phyloP scores from a whole-genome alignment of 2,113 vertebrate genomes.

The Henicopernis longicauda region DNA sequence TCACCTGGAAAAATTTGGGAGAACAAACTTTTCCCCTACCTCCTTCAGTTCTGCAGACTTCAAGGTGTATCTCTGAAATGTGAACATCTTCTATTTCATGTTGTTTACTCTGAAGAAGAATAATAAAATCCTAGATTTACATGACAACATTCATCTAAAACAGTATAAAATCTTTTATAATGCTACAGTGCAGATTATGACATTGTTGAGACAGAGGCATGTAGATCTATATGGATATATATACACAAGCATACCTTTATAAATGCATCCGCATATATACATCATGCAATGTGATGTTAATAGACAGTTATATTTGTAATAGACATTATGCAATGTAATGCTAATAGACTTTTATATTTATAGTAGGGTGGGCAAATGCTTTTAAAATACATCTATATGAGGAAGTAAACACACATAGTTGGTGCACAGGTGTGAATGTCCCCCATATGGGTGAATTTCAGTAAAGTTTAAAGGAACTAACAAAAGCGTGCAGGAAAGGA shows the following conservation, averaged over 20 bases:
- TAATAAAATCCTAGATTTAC: background rate
- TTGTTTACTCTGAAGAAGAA: background rate
- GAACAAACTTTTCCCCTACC: background rate
- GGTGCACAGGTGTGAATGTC: background rate
- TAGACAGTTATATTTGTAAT: background rate
- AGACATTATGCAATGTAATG: background rate
- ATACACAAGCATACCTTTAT: background rate
- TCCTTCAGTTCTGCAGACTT: background rate
- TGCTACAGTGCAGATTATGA: background rate
- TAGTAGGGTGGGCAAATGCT: background rate
- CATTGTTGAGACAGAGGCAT: background rate
- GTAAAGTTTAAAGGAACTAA: background rate
- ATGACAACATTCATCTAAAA: background rate
- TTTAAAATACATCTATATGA: background rate
- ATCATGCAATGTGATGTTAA: background rate
- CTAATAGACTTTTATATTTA: background rate
- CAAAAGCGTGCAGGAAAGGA: background rate
- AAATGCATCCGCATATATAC: background rate
- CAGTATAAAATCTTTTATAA: background rate
- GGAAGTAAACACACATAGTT: background rate
- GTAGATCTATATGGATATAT: background rate
- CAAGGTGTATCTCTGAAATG: background rate
- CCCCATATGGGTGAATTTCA: background rate
- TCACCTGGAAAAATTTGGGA: background rate
- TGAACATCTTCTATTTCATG: background rate